Percentiles rank a stretch among this genome's conserved stretches.
These are phyloP conservation scores for Hepsetus odoe DNA, from an alignment of 2,113 vertebrate genomes.

Conservation along the genomic window DNA sequence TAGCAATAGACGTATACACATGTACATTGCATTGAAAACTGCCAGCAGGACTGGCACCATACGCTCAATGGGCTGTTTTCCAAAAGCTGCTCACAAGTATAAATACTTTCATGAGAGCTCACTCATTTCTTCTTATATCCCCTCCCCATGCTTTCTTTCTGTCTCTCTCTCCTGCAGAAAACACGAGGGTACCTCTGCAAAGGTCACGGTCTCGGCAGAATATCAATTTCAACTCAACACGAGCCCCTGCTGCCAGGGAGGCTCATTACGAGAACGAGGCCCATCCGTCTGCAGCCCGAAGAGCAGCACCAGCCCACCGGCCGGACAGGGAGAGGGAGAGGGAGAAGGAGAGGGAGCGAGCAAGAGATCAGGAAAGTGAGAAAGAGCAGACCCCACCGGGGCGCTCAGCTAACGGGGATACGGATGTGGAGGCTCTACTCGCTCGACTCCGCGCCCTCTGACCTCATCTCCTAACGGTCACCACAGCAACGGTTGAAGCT, in stretches of 20 bases:
- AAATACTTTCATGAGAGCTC: constrained; percentile 53
- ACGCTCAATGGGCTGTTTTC: constrained; percentile 25
- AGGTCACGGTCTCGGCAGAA: constrained; percentile 83
- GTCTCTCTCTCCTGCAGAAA: constrained; percentile 78
- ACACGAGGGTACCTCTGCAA: constrained; percentile 86
- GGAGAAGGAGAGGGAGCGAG: constrained; percentile 61
- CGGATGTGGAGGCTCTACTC: constrained; percentile 91
- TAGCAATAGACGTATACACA: too few relatives aligned
- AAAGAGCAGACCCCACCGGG: constrained; percentile 69
- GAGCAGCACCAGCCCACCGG: constrained; percentile 63
- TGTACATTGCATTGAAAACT: background rate
- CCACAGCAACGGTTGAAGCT: background rate
- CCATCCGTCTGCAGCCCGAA: constrained; percentile 70
- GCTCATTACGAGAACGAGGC: constrained; percentile 80
- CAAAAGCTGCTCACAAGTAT: constrained; percentile 56
- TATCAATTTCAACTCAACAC: constrained; percentile 76
- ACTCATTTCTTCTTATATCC: constrained; percentile 51
- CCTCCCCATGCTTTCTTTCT: constrained; percentile 21
- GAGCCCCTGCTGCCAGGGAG: constrained; percentile 81
- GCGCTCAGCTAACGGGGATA: constrained; percentile 74
- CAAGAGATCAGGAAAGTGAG: constrained; percentile 58
- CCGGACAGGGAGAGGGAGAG: constrained; percentile 55
- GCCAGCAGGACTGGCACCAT: background rate
- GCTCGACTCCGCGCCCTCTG: constrained; percentile 89
- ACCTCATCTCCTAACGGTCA: constrained; percentile 37